These are phyloP conservation scores for Donacobius atricapilla DNA, from an alignment of 2,113 vertebrate species.

Conservation along the genomic window DNA sequence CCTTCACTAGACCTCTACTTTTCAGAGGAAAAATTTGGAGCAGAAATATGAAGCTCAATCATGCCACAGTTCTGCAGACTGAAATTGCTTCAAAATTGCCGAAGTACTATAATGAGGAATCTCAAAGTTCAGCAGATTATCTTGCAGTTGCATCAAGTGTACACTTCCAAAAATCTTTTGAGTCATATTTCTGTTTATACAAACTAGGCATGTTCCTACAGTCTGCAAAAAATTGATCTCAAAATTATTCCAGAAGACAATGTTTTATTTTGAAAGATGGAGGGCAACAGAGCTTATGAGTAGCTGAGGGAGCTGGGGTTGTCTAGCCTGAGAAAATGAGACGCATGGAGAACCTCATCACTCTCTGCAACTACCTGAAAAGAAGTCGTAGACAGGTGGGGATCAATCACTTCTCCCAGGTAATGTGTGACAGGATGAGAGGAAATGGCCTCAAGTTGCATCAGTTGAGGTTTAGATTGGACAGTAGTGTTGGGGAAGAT, in stretches of 20 bases:
- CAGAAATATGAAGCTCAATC: not conserved
- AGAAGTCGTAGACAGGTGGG: fast-evolving
- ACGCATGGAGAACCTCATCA: fast-evolving
- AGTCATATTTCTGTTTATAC: not conserved
- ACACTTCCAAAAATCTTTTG: not conserved
- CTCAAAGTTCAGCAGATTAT: not conserved
- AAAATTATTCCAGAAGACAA: not conserved
- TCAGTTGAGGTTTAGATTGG: not conserved
- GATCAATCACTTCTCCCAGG: fast-evolving
- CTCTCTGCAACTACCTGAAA: not conserved
- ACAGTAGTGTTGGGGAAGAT: no score
- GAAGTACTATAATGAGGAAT: not conserved
- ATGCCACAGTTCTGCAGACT: not conserved
- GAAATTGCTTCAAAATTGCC: not conserved
- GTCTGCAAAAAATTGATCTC: not conserved
- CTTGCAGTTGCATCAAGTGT: not conserved
- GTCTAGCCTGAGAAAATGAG: not conserved
- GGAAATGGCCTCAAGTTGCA: not conserved
- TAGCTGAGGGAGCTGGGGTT: not conserved
- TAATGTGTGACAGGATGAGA: not conserved
- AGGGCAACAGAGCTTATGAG: fast-evolving
- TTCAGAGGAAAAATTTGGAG: not conserved
- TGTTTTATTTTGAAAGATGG: not conserved
- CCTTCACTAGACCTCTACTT: not conserved
- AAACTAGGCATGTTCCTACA: not conserved